Conservation (phyloP, 2,888 invertebrate species). For the Carterocephalus palaemon region DNA sequence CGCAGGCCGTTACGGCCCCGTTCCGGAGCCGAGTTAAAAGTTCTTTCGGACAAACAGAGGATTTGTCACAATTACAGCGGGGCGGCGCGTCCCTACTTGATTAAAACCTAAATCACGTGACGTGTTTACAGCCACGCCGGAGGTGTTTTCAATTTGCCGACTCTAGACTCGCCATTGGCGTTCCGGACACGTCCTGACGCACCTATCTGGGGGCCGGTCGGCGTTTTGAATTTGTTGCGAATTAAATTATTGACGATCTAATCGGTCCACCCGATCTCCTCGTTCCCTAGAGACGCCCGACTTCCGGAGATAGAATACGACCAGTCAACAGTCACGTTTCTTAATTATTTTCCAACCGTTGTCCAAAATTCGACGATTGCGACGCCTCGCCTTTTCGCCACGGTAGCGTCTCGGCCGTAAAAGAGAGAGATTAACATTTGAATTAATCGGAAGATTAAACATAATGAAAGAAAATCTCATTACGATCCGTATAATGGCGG, state of each 20-base stretch:
- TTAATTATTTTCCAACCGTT: constrained; percentile 71
- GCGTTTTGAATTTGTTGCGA: constrained; percentile 76
- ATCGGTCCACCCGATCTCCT: constrained; percentile 60
- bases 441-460: constrained; percentile 80
- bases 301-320: constrained; percentile 26
- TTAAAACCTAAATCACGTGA: constrained; percentile 80
- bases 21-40: constrained; percentile 73
- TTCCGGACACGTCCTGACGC: constrained; percentile 73
- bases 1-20: constrained; percentile 70
- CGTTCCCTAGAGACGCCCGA: constrained; percentile 34
- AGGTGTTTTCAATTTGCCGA: constrained; percentile 79
- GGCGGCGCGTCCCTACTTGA: constrained; percentile 76
- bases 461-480: constrained; percentile 80
- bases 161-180: constrained; percentile 71
- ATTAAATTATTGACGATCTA: constrained; percentile 77
- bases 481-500: constrained; percentile 74
- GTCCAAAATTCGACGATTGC: constrained; percentile 57
- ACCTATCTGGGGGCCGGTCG: constrained; percentile 70
- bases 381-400: constrained; percentile 53
- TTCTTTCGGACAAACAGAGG: constrained; percentile 79
- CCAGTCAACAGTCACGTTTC: constrained; percentile 58
- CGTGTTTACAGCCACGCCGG: constrained; percentile 77
- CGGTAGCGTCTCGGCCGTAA: constrained; percentile 62
- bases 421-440: constrained; percentile 76
- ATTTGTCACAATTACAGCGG: constrained; percentile 78